Evolutionary conservation across 2,113 vertebrate species (phyloP), one percentile per base, ranked within the genome.

Genomic region (Lagopus muta): DNA sequence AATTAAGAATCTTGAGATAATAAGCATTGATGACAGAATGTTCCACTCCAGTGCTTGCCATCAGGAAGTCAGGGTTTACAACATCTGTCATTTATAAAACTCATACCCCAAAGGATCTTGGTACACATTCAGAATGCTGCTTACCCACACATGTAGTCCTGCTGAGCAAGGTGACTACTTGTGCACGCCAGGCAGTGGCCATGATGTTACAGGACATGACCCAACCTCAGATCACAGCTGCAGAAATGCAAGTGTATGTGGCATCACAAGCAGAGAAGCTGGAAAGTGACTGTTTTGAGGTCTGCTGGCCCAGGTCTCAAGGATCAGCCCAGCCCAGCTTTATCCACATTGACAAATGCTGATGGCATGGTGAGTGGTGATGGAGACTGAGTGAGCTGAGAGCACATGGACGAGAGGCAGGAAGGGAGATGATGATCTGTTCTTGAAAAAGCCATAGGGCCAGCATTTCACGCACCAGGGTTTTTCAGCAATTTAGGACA

Each of bases 1-100:
- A 91, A 94, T 96, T 96, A 96, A 94, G 92, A 85, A 94, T 92
- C 95, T 96, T 92, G 93, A 95, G 86, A 97, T 95, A 96, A 96
- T 92, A 92, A 93, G 73, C 86, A 92, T 73, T 83, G 88, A 95
- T 93, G 79, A 93, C 95, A 95, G 95, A 96, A 95, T 85, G 82
- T 94, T 97, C 93, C 88, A 87, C 95, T 95, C 90, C n/a, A 88
- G 62, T 60, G 95, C 86, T 76, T 92, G 79, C 92, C 90, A 86
- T 89, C 75, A 96, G 88, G 89, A 89, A 96, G 90, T 66, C 78
- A 60, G 86, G 94, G 92, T 96, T 92, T 94, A 94, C 78, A 79
- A 28, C 50, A 91, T 86, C 74, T 88, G 84, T 76, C 86, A 57
- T 86, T 96, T 91, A 69, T 32, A 91, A 90, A 92, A 79, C 82